Base-by-base conservation (phyloP, 2,797 vertebrate genomes). In the Pseudochromis fuscus region DNA sequence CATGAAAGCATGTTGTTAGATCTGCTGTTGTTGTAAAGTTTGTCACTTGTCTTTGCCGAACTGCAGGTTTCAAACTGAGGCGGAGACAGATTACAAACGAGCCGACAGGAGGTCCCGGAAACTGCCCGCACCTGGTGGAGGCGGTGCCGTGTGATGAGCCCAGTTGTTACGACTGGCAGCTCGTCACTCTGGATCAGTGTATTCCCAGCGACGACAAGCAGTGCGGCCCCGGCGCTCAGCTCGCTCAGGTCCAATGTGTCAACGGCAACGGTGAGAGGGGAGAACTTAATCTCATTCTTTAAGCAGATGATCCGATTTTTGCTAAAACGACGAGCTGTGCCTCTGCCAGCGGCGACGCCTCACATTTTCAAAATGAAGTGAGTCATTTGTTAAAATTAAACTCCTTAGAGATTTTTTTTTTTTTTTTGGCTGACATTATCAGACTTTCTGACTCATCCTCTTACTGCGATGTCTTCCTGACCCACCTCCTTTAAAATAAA, bases 61-160 rank as follows among this genome's bases (percentile, higher is more conserved):
- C 30, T 6, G 13, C 63, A 99, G 98, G 97, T 70, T 98, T 98
- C 84, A 99, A 96, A 89, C 88, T 99, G 67, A 95, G 98, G 82
- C 95, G 93, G 64, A 94, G 98, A 0, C 93, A 37, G 67, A 95
- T 99, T 72, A 93, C 86, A 10, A 98, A 95, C 56, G 91, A 96
- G 79, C 97, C 97, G 0, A 96, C 95, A 0, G 97, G 96, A 15
- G 94, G 93, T 0, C 93, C 93, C 0, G 96, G 95, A 18, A 97
- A 91, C 92, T 99, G 98, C 73, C 96, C 97, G 2, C 96, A 99
- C 84, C 94, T 98, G 49, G 88, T 96, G 87, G 98, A 99, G 93
- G 96, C 96, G 37, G 93, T 98, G 72, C 96, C 97, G 0, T 99
- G 98, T 62, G 98, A 99, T 4, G 96, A 98, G 33, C 97, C 98